phyloP scores from a whole-genome alignment of 2,113 vertebrate genomes.

The Suricata suricatta region DNA sequence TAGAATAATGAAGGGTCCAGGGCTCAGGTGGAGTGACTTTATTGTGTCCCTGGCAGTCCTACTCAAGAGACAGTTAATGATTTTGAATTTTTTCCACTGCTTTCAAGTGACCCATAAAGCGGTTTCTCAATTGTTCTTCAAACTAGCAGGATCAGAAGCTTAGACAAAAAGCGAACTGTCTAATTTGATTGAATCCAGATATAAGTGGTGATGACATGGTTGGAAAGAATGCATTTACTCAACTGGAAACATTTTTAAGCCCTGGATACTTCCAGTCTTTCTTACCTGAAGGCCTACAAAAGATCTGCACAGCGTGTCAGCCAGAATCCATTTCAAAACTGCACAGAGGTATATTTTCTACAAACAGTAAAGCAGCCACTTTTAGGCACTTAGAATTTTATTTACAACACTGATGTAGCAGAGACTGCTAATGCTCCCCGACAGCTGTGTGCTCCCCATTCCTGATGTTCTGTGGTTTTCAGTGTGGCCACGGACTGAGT shows the following conservation, averaged over 20 bases:
- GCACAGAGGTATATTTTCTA: background rate
- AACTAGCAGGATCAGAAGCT: background rate
- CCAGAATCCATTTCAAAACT: background rate
- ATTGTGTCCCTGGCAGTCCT: background rate
- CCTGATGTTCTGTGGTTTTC: background rate
- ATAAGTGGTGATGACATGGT: background rate
- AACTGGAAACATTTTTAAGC: background rate
- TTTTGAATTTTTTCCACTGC: background rate
- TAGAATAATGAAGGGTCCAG: background rate
- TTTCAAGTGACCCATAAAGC: slow-evolving; percentile 31
- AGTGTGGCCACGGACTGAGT: background rate
- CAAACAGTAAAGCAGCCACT: background rate
- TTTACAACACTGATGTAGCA: background rate
- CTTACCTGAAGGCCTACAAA: background rate
- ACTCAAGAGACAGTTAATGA: slow-evolving; percentile 5
- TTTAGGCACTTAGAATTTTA: background rate
- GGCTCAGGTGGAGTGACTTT: background rate
- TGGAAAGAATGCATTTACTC: background rate
- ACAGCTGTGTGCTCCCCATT: background rate
- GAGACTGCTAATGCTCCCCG: background rate
- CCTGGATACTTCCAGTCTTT: background rate
- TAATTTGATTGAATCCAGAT: slow-evolving; percentile 18
- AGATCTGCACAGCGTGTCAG: background rate
- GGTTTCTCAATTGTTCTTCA: slow-evolving; percentile 40
- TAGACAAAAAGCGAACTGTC: background rate